Percentiles rank a stretch among this genome's conserved stretches.
phyloP scores from a whole-genome alignment of 2,888 invertebrate genomes.

The Gandaritis pyraliata region DNA sequence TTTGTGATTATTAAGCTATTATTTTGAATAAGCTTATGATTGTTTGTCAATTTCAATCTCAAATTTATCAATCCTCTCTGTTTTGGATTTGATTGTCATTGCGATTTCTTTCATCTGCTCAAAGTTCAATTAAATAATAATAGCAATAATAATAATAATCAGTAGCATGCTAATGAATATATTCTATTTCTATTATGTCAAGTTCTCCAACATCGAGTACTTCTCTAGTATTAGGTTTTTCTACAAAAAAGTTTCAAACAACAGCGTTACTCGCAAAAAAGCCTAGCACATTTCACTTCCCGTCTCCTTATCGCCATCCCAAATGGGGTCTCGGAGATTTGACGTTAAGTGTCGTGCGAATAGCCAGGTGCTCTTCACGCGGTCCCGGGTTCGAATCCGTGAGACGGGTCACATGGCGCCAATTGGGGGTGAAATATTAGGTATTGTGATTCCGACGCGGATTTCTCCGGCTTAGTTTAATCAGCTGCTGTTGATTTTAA shows the following conservation, averaged over 20 bases:
- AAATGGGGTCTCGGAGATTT: constrained; percentile 40
- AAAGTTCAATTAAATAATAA: too few relatives aligned
- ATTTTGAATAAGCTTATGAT: background rate
- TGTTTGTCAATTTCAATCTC: background rate
- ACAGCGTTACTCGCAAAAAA: constrained; percentile 17
- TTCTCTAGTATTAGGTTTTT: background rate
- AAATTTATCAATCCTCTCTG: background rate
- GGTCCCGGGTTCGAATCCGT: constrained; percentile 37
- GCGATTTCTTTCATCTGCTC: too few relatives aligned
- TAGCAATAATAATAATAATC: too few relatives aligned
- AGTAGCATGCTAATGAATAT: too few relatives aligned
- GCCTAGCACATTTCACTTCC: constrained; percentile 29
- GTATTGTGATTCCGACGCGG: constrained; percentile 26
- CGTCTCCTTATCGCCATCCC: constrained; percentile 29
- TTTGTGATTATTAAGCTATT: constrained; percentile 2
- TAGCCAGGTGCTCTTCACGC: constrained; percentile 47
- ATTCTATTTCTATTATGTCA: too few relatives aligned
- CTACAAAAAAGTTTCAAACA: constrained; percentile 10
- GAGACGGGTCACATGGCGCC: constrained; percentile 46
- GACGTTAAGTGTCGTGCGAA: constrained; percentile 57
- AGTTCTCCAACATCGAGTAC: too few relatives aligned
- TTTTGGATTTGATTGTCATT: too few relatives aligned
- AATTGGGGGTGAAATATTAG: constrained; percentile 57
- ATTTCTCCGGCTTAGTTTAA: constrained; percentile 25
- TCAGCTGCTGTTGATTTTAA: constrained; percentile 39